Evolutionary conservation across 2,888 invertebrate genomes (phyloP).

Genomic region (Imbricaverruca yamaguchii): DNA sequence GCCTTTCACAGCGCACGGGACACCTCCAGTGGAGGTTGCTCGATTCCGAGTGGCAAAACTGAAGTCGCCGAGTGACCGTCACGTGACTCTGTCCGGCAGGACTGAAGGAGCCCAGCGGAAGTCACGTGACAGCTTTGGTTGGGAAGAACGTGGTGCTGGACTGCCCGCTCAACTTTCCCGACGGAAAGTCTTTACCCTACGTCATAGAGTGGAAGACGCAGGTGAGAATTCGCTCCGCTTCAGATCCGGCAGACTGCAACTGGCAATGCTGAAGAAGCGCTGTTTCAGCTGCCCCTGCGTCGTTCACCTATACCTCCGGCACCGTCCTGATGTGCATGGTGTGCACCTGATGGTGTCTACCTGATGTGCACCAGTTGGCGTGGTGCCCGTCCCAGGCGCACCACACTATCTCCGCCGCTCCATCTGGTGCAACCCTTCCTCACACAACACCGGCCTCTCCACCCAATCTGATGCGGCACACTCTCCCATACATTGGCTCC

Average conservation of each 20-base stretch:
- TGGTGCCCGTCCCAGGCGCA: not conserved
- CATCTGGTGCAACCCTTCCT: too few relatives aligned
- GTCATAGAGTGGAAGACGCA: slow-evolving; percentile 99
- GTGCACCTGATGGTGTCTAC: not conserved
- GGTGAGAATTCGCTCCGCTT: slow-evolving; percentile 54
- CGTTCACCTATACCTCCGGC: not conserved
- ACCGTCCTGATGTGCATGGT: not conserved
- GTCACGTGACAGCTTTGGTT: slow-evolving; percentile 93
- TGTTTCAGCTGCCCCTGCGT: too few relatives aligned
- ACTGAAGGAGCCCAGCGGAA: slow-evolving; percentile 50
- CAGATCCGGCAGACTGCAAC: not conserved
- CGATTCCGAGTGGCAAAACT: too few relatives aligned
- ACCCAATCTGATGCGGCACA: too few relatives aligned
- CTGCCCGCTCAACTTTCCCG: slow-evolving; percentile 95
- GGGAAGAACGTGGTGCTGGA: slow-evolving; percentile 96
- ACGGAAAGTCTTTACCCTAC: slow-evolving; percentile 91
- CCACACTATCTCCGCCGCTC: too few relatives aligned
- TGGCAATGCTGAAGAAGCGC: not conserved
- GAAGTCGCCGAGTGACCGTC: too few relatives aligned
- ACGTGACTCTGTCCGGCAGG: too few relatives aligned
- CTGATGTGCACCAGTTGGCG: not conserved
- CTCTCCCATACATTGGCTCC: too few relatives aligned
- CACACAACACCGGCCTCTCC: too few relatives aligned
- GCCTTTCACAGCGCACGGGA: too few relatives aligned
- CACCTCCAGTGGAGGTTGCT: too few relatives aligned